These are phyloP conservation scores for Hypomecis atomaria DNA, from an alignment of 2,888 invertebrate species.

Conservation along the genomic window DNA sequence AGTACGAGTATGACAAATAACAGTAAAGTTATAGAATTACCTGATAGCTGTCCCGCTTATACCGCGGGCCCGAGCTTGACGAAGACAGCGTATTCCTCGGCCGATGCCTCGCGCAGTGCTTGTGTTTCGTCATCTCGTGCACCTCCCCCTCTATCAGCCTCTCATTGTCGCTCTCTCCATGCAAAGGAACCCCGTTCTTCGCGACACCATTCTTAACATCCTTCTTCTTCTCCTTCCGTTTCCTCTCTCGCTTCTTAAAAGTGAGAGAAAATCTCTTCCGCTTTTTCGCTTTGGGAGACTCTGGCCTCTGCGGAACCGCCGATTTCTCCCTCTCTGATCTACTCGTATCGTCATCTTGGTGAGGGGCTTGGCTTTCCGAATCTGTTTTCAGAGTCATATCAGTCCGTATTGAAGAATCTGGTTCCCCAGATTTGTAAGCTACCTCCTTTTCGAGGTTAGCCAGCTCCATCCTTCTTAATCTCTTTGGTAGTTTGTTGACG, in stretches of 20 bases:
- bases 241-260: slow-evolving; percentile 78
- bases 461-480: slow-evolving; percentile 76
- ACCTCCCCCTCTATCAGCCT: slow-evolving; percentile 74
- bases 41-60: slow-evolving; percentile 83
- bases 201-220: slow-evolving; percentile 66
- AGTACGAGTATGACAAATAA: too few relatives aligned
- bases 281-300: slow-evolving; percentile 78
- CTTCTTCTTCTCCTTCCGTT: slow-evolving; percentile 76
- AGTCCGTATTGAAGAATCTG: slow-evolving; percentile 74
- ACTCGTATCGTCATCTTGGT: slow-evolving; percentile 77
- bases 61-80: slow-evolving; percentile 79
- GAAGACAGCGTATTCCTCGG: slow-evolving; percentile 75
- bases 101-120: slow-evolving; percentile 69
- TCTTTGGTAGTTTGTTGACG: slow-evolving; percentile 80
- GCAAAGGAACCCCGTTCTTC: slow-evolving; percentile 67
- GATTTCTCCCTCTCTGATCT: slow-evolving; percentile 78
- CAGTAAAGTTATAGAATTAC: slow-evolving; percentile 50
- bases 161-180: slow-evolving; percentile 75
- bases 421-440: slow-evolving; percentile 73
- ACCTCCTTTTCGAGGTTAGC: slow-evolving; percentile 80
- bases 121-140: slow-evolving; percentile 62
- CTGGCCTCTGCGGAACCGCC: slow-evolving; percentile 68
- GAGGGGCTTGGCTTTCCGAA: slow-evolving; percentile 72
- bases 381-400: slow-evolving; percentile 76
- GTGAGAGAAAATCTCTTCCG: slow-evolving; percentile 78